Conservation (phyloP, 2,797 vertebrate species). For the Octomys mimax region DNA sequence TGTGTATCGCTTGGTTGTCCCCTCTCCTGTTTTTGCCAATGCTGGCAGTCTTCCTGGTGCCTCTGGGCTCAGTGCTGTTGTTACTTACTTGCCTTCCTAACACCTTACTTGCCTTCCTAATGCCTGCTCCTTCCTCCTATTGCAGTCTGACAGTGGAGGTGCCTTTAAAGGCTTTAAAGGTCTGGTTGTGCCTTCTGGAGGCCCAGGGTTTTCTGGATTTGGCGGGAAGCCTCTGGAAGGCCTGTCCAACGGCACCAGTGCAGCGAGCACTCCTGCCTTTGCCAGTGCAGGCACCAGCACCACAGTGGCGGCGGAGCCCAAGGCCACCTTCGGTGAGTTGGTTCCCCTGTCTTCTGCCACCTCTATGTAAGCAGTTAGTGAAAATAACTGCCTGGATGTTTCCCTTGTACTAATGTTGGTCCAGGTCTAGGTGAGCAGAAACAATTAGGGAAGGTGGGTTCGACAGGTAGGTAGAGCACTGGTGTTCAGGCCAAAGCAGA, state of each 20-base stretch:
- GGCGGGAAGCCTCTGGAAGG: constrained; percentile 87
- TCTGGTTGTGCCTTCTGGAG: constrained; percentile 86
- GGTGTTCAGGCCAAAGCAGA: background rate
- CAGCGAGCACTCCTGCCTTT: constrained; percentile 69
- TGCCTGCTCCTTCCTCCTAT: background rate
- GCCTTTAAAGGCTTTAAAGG: constrained; percentile 92
- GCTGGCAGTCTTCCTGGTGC: background rate
- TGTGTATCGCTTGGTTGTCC: rapidly evolving
- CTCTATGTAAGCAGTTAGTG: background rate
- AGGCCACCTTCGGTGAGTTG: constrained; percentile 87
- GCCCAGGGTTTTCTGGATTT: constrained; percentile 87
- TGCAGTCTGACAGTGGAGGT: constrained; percentile 89
- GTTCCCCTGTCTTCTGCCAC: background rate
- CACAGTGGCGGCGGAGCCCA: constrained; percentile 77
- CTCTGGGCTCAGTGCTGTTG: rapidly evolving
- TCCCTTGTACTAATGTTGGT: background rate
- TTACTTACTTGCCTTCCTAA: background rate
- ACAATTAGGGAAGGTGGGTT: rapidly evolving
- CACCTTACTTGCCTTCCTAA: background rate
- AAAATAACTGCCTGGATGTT: background rate
- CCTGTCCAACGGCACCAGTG: constrained; percentile 88
- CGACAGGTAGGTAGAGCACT: background rate
- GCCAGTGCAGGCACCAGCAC: constrained; percentile 58
- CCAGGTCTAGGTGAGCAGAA: background rate
- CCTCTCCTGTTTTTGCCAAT: background rate